Base-by-base conservation (phyloP, 2,888 invertebrate species). In the Allacma fusca region DNA sequence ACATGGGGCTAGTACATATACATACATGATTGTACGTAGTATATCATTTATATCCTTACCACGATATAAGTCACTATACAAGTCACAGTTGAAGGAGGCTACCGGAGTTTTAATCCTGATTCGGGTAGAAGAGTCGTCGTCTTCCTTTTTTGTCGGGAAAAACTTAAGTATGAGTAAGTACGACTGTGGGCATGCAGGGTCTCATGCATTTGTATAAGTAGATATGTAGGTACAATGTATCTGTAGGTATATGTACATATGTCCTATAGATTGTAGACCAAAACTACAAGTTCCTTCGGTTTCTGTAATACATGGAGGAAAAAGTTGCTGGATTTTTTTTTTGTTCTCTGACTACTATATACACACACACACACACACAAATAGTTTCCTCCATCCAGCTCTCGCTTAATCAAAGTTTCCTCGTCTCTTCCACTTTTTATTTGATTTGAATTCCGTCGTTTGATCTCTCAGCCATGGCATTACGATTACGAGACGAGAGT, bases 371-470 rank as follows among this genome's bases (percentile, higher is more conserved):
- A 12, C 50, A 12, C 50, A 50, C 50, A 12, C 50, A 7, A n/a
- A 34, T 34, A 68, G 68, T 68, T 40, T 40, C 19, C 21, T n/a
- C 40, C 34, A 23, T 65, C 12, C 7, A 12, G 16, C 65, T 65
- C 24, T 65, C 65, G 65, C 29, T 65, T 65, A 65, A 65, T 65
- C 65, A 65, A 65, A 65, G 65, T 65, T 68, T 68, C 40, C 68
- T 68, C 68, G 68, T 68, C 68, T 50, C 50, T 68, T 70, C 44
- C 69, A 24, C 69, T 44, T 70, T 44, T 44, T 26, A 70, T 59
- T 57, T 57, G 71, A 71, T 59, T 71, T 71, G 71, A 71, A 71
- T 71, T 71, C 71, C 59, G 29, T 71, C 59, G 26, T 71, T 71
- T 71, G 71, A 71, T 71, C 71, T 71, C 59, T 59, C 71, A 71